These are phyloP conservation scores for Protula sp. DNA, from an alignment of 2,888 invertebrate species.

Conservation along the genomic window DNA sequence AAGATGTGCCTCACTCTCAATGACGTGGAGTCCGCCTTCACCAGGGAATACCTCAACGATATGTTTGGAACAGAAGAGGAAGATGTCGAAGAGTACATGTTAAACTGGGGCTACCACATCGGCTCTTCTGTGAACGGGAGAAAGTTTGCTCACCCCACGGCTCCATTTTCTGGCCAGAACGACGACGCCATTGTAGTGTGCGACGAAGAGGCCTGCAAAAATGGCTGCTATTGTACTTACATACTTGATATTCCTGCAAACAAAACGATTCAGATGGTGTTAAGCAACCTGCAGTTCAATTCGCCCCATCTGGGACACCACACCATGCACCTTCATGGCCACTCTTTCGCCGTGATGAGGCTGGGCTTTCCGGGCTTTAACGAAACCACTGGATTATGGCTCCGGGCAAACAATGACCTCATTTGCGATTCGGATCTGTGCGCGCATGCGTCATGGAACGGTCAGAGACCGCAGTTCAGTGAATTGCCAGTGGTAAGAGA, in stretches of 20 bases:
- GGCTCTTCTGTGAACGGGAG: slow-evolving; percentile 9
- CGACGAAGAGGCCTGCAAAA: not conserved
- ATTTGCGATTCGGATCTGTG: not conserved
- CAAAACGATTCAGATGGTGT: not conserved
- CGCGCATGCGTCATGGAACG: not conserved
- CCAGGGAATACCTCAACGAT: not conserved
- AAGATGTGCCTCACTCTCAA: slow-evolving; percentile 2
- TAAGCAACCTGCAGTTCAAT: not conserved
- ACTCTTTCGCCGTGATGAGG: not conserved
- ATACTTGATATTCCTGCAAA: not conserved
- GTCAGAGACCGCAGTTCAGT: too few relatives aligned
- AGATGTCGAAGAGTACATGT: slow-evolving; percentile 7
- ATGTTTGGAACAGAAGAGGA: slow-evolving; percentile 2
- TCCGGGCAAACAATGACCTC: not conserved
- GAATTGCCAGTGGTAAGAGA: not conserved
- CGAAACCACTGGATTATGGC: not conserved
- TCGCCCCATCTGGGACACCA: not conserved
- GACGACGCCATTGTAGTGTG: not conserved
- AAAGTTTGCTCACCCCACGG: slow-evolving; percentile 1
- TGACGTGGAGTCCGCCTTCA: not conserved
- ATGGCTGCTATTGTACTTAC: not conserved
- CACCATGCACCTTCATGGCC: not conserved
- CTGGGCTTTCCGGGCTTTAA: not conserved
- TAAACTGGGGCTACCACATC: slow-evolving; percentile 5
- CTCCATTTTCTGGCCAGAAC: slow-evolving; percentile 1